Conservation (phyloP, 2,113 vertebrate genomes). For the Tautogolabrus adspersus region DNA sequence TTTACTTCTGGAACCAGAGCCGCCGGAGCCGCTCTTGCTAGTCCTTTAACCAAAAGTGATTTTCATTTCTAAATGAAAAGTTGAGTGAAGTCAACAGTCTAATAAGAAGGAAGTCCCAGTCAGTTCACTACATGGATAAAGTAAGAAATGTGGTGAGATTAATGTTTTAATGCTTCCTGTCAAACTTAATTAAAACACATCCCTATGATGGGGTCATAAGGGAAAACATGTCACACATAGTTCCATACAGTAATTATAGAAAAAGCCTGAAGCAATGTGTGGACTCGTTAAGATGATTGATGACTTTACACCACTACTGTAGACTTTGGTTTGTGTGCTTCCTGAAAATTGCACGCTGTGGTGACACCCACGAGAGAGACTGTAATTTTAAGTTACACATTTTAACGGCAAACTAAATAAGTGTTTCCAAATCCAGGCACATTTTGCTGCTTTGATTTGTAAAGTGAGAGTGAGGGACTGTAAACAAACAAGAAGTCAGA, state of each 20-base stretch:
- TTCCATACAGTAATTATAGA: background rate
- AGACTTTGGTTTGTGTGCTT: conserved; percentile 3
- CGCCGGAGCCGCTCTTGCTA: no score
- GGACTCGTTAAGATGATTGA: conserved; percentile 13
- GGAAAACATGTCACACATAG: background rate
- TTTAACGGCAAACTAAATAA: background rate
- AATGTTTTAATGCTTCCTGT: background rate
- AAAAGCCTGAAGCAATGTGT: background rate
- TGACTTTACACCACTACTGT: conserved; percentile 21
- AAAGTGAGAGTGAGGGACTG: background rate
- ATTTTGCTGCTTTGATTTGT: background rate
- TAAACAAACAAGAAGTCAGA: background rate
- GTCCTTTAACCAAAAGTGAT: no score
- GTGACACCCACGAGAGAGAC: conserved; percentile 18
- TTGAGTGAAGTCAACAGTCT: no score
- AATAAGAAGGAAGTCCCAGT: no score
- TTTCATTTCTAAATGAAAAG: no score
- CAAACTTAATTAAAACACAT: background rate
- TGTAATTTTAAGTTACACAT: conserved; percentile 36
- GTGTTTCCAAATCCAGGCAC: background rate
- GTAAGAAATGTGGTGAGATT: no score
- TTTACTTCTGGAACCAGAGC: no score
- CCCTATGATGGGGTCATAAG: background rate
- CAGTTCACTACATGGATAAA: no score
- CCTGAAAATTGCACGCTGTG: conserved; percentile 25